Evolutionary conservation across 2,797 vertebrate genomes (phyloP).

Genomic region (Manis crassicaudata): DNA sequence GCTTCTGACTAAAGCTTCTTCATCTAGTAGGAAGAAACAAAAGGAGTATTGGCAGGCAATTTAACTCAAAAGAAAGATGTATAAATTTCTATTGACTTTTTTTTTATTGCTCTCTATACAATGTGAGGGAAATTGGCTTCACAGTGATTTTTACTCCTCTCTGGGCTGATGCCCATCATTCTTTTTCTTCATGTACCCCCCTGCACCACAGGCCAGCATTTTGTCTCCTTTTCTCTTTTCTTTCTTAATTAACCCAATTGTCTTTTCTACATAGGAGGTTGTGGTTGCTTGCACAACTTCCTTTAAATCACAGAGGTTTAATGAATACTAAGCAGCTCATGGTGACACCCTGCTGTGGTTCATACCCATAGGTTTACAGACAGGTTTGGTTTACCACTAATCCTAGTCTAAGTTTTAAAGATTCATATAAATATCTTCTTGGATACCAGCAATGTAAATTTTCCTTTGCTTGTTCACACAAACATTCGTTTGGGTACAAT

Average conservation of each 20-base stretch:
- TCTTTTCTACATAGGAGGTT: not conserved
- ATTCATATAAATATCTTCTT: slow-evolving; percentile 27
- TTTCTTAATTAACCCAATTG: slow-evolving; percentile 29
- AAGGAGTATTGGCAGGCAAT: not conserved
- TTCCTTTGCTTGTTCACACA: slow-evolving; percentile 46
- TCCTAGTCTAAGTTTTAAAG: slow-evolving; percentile 45
- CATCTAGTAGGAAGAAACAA: not conserved
- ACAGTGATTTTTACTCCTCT: slow-evolving; percentile 12
- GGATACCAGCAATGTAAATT: not conserved
- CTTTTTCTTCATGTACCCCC: not conserved
- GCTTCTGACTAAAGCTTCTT: not conserved
- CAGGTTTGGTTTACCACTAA: slow-evolving; percentile 9
- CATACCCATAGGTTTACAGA: not conserved
- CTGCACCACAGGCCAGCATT: not conserved
- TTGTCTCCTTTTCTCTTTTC: slow-evolving; percentile 33
- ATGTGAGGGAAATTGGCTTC: not conserved
- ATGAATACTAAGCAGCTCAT: not conserved
- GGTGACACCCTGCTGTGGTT: not conserved
- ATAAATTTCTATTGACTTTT: slow-evolving; percentile 25
- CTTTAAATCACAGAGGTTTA: slow-evolving; percentile 7
- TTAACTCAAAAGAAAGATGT: slow-evolving; percentile 38
- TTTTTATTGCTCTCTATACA: slow-evolving; percentile 1
- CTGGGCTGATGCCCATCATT: not conserved
- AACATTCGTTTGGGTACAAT: slow-evolving; percentile 24
- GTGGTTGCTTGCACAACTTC: not conserved